A percentile compares a stretch with the other conserved stretches of the same genome.
phyloP scores from a whole-genome alignment of 1,140 invertebrate species.

The Daktulosphaira vitifoliae region DNA sequence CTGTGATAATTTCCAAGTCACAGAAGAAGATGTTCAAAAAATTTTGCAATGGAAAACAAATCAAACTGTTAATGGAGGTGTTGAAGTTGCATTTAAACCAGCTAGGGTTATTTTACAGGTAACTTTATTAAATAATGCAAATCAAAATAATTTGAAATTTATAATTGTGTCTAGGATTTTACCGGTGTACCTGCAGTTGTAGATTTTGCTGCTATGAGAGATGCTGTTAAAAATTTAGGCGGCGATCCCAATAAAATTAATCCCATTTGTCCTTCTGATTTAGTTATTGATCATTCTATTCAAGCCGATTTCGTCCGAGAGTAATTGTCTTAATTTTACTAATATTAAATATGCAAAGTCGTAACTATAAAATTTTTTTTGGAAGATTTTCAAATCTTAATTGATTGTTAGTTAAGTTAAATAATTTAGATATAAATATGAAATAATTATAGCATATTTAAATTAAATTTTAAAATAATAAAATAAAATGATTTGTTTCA shows the following conservation, averaged over 20 bases:
- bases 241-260: conserved; percentile 91
- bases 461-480: too few relatives aligned
- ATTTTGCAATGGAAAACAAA: conserved; percentile 84
- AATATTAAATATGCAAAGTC: too few relatives aligned
- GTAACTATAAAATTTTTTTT: too few relatives aligned
- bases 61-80: conserved; percentile 56
- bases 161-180: too few relatives aligned
- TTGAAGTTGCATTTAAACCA: conserved; percentile 95
- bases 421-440: too few relatives aligned
- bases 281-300: conserved; percentile 97
- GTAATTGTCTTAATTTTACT: conserved; percentile 52
- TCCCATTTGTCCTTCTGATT: conserved; percentile 91
- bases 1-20: conserved; percentile 90
- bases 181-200: conserved; percentile 79
- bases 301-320: conserved; percentile 89
- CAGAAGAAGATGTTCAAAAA: conserved; percentile 76
- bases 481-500: too few relatives aligned
- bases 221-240: conserved; percentile 78
- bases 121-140: too few relatives aligned
- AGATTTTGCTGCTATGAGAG: conserved; percentile 97
- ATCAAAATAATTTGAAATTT: too few relatives aligned
- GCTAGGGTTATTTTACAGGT: conserved; percentile 91
- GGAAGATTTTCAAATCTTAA: too few relatives aligned
- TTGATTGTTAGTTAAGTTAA: too few relatives aligned
- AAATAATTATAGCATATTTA: too few relatives aligned